Conservation (phyloP, 1,140 invertebrate genomes). For the Tetragnatha versicolor region DNA sequence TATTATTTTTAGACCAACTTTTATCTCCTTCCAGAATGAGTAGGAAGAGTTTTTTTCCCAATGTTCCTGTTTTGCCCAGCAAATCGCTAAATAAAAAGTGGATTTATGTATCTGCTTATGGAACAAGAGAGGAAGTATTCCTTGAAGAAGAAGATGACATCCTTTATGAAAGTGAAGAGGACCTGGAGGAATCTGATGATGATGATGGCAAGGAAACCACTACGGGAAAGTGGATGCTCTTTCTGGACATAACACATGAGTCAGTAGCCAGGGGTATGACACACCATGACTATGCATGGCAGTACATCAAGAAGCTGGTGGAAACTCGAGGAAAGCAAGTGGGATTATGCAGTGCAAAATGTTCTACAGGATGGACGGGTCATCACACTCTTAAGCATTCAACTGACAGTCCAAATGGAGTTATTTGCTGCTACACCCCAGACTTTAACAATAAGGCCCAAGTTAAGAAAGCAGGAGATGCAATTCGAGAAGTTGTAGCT, state of each 20-base stretch:
- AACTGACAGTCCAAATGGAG: not conserved
- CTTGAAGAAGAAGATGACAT: no score
- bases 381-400: no score
- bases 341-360: not conserved
- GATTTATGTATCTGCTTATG: no score
- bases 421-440: conserved; percentile 25
- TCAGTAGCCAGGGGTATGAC: not conserved
- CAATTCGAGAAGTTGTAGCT: not conserved
- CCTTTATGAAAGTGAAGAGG: not conserved
- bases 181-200: not conserved
- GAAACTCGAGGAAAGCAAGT: not conserved
- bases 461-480: not conserved
- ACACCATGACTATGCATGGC: conserved; percentile 11
- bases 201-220: not conserved
- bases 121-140: no score
- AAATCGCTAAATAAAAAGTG: no score
- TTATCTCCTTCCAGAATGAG: no score
- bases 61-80: no score
- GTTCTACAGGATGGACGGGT: not conserved
- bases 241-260: not conserved
- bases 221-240: conserved; percentile 13
- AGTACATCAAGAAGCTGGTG: not conserved
- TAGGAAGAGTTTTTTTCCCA: no score
- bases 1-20: no score
- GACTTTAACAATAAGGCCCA: not conserved